Base-by-base conservation (phyloP, 2,888 invertebrate species). In the Halocaridina rubra region DNA sequence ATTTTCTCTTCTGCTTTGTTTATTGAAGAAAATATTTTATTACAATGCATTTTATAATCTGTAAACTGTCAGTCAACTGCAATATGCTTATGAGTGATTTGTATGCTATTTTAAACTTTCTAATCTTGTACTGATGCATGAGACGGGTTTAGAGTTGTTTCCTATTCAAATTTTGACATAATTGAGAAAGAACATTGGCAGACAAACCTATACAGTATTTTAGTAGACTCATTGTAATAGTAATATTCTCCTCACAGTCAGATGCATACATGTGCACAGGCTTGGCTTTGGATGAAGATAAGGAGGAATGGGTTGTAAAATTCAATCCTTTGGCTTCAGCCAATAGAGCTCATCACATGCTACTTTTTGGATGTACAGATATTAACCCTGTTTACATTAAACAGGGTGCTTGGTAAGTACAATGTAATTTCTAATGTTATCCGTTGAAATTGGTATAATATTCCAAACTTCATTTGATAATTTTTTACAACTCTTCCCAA, bases 261-360 rank as follows among this genome's bases (percentile, higher is more conserved):
- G 88, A 88, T 67, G 85, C 80, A 3, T 88, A 88, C 78, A 57
- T 87, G 72, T 88, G 88, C 53, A 81, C 87, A 2, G 84, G 84
- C 7, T 3, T 85, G 39, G 39, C 67, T 3, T 72, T 88, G 46
- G 77, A 81, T 69, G 46, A 71, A 8, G 72, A 64, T 24, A 24
- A 39, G n/a, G 84, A 88, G 77, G 87, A 87, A 61, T 87, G 88
- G 88, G 81, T 87, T 10, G 71, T 86, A 7, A 74, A 59, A 32
- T 90, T 89, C 90, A 91, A 92, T 87, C 93, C 93, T 4, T 90
- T 92, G 84, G 93, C 93, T 10, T 90, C 92, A 88, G 92, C 92
- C 86, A 91, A 91, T 69, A 91, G 92, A 19, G 92, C 93, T 8
- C 93, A 93, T 89, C 93, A 93, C 90, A 92, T 93, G 90, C 90